Evolutionary conservation across 2,888 invertebrate genomes (phyloP), one percentile per base, ranked within the genome.

Genomic region (Apodemia duryi): DNA sequence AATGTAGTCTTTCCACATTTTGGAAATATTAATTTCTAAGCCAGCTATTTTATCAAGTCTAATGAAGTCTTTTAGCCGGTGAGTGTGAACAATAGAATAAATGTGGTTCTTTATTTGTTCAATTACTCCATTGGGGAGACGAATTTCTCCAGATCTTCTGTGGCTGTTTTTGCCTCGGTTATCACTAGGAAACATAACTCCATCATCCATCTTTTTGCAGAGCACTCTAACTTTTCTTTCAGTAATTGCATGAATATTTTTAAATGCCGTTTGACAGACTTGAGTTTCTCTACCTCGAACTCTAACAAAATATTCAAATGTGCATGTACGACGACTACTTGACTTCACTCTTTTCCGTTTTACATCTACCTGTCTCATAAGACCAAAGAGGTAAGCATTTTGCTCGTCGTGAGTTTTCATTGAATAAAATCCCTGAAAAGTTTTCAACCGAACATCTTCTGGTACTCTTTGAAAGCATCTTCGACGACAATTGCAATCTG

Each of bases 1-100:
- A n/a, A 93, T 91, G 68, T 93, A 93, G 73, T 93, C 92, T 74
- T 93, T 93, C 92, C 93, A 93, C 92, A 93, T 93, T 77, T 93
- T 93, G 2, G 93, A 92, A 69, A 93, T 92, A 72, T 93, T 93
- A 46, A 93, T 92, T 82, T 93, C 93, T 66, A 93, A 81, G 0
- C 93, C 93, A 63, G 92, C 92, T 71, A 92, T 88, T 79, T 93
- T 93, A 66, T 93, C 93, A 61, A 92, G 77, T 70, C 92, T 82
- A 66, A 93, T 91, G 67, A 93, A 93, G 72, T 93, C 93, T 75
- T 92, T 91, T 29, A 92, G 75, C 43, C 91, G 81, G 64, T 92
- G 92, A 7, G 92, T 92, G 72, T 92, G 92, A 10, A 92, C 92
- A 73, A 92, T 87, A 43, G 91, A 91, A 73, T 91, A 91, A 69